Base-by-base conservation (phyloP, 1,140 invertebrate genomes). In the Lasioglossum baleicum region DNA sequence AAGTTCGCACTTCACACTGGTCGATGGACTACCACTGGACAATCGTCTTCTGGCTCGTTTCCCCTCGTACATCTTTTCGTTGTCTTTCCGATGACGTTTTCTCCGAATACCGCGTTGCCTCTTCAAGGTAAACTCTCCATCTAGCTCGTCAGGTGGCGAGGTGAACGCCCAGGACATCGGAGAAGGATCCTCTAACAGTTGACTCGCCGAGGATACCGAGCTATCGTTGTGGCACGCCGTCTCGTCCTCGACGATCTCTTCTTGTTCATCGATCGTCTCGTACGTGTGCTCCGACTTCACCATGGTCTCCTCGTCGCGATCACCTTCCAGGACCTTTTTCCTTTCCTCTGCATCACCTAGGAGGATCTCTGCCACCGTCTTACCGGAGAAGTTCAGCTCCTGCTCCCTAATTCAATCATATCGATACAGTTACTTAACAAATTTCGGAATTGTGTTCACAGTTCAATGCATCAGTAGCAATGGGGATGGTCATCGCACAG, bases 51-150 rank as follows among this genome's bases (percentile, higher is more conserved):
- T 92, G 0, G 72, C 65, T 7, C 89, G 84, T 75, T 92, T 92
- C 8, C 83, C 88, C n/a, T 85, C 71, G 61, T 86, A 70, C 5
- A 31, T 51, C 51, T 90, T 90, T 3, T 88, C 85, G n/a, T 42
- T 79, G 17, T 92, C 88, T 61, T 89, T 90, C 17, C 90, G 88
- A 17, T 90, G 89, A 7, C 92, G 87, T 61, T 93, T 92, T n/a
- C 92, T 83, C 4, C 92, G 86, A 44, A 94, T 93, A 0, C 91
- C 93, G 0, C 92, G 89, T 71, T 93, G 93, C 20, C 93, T 84
- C 81, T 91, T 92, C 15, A 94, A 64, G 0, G 92, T 93, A 17
- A 93, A 93, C 51, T 93, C 91, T 0, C 90, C 90, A 10, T 92
- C 90, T 13, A 91, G 88, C 13, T 93, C 92, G n/a, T 88, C 84